Evolutionary conservation across 2,797 vertebrate genomes (phyloP).

Genomic region (Euthynnus affinis): DNA sequence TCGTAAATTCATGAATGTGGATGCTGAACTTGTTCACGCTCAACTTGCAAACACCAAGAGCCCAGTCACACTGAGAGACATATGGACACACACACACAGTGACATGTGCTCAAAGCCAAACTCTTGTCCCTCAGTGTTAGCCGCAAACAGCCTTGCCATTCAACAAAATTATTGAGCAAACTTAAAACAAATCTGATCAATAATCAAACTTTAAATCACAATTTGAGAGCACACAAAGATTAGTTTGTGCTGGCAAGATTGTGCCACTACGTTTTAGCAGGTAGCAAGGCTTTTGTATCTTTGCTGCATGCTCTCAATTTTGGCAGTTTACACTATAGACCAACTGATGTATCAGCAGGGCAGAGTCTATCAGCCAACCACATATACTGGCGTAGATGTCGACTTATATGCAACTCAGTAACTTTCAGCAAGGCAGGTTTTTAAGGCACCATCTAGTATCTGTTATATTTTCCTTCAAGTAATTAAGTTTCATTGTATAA

Average conservation of each 20-base stretch:
- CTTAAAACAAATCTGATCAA: slow-evolving; percentile 26
- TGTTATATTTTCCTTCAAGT: no score
- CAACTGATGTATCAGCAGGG: slow-evolving; percentile 17
- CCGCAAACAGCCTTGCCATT: slow-evolving; percentile 17
- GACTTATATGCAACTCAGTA: neutral
- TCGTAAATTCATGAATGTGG: neutral
- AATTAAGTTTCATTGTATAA: neutral
- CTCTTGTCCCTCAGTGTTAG: slow-evolving; percentile 3
- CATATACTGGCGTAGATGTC: neutral
- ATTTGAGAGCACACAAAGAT: slow-evolving; percentile 2
- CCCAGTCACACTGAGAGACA: slow-evolving; percentile 55
- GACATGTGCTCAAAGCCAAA: slow-evolving; percentile 22
- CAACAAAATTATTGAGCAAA: slow-evolving; percentile 22
- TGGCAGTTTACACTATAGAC: neutral
- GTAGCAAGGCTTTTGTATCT: neutral
- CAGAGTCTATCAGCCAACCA: neutral
- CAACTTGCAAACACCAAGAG: slow-evolving; percentile 40
- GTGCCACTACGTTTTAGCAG: neutral
- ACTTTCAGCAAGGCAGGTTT: neutral
- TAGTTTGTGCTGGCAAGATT: neutral
- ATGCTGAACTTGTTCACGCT: slow-evolving; percentile 28
- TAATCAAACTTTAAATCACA: slow-evolving; percentile 26
- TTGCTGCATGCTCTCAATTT: slow-evolving; percentile 1
- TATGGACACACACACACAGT: slow-evolving; percentile 50
- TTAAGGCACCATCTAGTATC: neutral